phyloP scores from a whole-genome alignment of 2,888 invertebrate species.

The Deroplatys truncata region DNA sequence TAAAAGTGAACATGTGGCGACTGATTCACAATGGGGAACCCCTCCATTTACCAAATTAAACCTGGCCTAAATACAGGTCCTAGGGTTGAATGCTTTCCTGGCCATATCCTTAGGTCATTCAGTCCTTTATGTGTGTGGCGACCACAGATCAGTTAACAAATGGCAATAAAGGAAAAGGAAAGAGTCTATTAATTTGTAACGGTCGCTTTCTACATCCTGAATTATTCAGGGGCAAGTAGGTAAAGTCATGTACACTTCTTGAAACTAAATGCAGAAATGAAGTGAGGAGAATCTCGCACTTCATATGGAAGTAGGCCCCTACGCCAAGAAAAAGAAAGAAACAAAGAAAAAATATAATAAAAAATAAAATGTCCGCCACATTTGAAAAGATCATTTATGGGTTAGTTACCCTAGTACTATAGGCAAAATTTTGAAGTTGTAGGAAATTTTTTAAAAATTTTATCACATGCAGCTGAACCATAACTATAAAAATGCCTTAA shows the following conservation, averaged over 20 bases:
- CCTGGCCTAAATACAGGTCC: constrained; percentile 9
- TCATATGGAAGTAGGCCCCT: too few species aligned
- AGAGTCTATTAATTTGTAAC: background rate
- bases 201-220: background rate
- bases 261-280: background rate
- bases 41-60: constrained; percentile 22
- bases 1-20: constrained; percentile 21
- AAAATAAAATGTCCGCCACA: too few species aligned
- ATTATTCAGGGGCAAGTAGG: background rate
- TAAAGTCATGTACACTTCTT: background rate
- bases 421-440: too few species aligned
- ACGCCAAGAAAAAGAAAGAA: too few species aligned
- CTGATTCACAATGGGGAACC: constrained; percentile 1
- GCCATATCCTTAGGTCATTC: background rate
- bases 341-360: too few species aligned
- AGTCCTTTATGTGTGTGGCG: background rate
- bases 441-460: too few species aligned
- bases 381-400: too few species aligned
- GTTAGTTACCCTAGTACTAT: too few species aligned
- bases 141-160: background rate
- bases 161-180: background rate
- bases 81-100: background rate
- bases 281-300: too few species aligned
- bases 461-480: too few species aligned
- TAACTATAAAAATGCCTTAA: too few species aligned